Conservation (phyloP, 1,140 invertebrate genomes). For the Bombus haemorrhoidalis region DNA sequence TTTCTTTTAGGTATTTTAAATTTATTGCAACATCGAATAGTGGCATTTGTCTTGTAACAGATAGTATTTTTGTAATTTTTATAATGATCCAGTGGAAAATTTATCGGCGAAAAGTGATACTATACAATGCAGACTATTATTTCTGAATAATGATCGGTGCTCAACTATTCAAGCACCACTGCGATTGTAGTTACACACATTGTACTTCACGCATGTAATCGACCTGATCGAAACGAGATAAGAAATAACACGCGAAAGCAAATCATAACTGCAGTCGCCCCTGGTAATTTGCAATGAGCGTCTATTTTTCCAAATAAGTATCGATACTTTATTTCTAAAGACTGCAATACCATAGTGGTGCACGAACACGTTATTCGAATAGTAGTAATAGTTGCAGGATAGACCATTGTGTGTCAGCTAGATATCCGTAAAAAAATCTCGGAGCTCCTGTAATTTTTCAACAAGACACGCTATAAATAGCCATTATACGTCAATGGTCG, state of each 20-base stretch:
- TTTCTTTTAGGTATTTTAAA: too few species aligned
- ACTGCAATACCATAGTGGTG: neutral
- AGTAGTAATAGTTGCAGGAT: neutral
- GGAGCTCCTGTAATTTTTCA: neutral
- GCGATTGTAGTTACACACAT: too few species aligned
- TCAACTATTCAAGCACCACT: too few species aligned
- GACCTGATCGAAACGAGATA: conserved; percentile 37
- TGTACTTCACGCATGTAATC: neutral
- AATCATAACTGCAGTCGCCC: neutral
- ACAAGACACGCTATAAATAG: neutral
- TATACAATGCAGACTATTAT: too few species aligned
- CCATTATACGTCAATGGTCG: neutral
- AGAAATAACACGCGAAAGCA: neutral
- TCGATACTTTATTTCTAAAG: neutral
- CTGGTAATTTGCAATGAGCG: neutral
- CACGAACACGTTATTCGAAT: neutral
- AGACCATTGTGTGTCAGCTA: too few species aligned
- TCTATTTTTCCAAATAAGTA: neutral
- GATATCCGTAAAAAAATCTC: neutral
- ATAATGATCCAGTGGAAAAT: too few species aligned
- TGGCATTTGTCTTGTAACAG: too few species aligned
- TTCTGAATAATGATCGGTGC: too few species aligned
- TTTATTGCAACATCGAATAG: too few species aligned
- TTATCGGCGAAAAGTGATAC: too few species aligned
- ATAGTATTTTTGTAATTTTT: too few species aligned